These are phyloP conservation scores for Dioctria rufipes DNA, from an alignment of 2,888 invertebrate species.

Conservation along the genomic window DNA sequence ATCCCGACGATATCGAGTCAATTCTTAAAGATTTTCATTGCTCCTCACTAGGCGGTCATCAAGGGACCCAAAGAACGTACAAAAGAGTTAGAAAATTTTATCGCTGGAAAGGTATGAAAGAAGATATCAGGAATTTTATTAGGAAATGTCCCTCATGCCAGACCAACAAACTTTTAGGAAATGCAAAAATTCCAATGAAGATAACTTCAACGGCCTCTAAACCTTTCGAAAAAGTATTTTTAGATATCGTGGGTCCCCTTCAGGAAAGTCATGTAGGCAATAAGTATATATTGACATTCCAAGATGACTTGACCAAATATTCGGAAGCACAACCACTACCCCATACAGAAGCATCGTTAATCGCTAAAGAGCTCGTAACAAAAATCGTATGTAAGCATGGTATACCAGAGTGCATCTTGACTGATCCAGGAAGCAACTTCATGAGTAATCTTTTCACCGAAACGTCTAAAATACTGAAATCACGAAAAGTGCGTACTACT, in stretches of 20 bases:
- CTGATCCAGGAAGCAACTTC: too few relatives aligned
- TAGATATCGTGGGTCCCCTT: constrained; percentile 47
- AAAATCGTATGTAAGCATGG: too few relatives aligned
- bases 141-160: constrained; percentile 18
- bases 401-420: too few relatives aligned
- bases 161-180: neutral
- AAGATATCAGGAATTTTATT: constrained; percentile 29
- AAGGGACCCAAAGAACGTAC: neutral
- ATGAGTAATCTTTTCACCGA: too few relatives aligned
- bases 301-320: constrained; percentile 34
- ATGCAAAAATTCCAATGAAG: constrained; percentile 9
- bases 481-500: too few relatives aligned
- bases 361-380: too few relatives aligned
- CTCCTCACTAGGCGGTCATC: neutral
- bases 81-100: neutral
- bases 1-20: neutral
- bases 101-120: neutral
- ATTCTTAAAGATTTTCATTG: constrained; percentile 4
- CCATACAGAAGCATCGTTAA: too few relatives aligned
- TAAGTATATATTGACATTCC: constrained; percentile 11
- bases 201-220: constrained; percentile 27
- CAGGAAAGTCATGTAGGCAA: constrained; percentile 14
- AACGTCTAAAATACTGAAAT: too few relatives aligned
- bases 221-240: constrained; percentile 48
- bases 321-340: too few relatives aligned